A percentile compares a stretch with the other conserved stretches of the same genome.
Evolutionary conservation across 2,113 vertebrate species (phyloP).

Genomic region (Labeo catla): DNA sequence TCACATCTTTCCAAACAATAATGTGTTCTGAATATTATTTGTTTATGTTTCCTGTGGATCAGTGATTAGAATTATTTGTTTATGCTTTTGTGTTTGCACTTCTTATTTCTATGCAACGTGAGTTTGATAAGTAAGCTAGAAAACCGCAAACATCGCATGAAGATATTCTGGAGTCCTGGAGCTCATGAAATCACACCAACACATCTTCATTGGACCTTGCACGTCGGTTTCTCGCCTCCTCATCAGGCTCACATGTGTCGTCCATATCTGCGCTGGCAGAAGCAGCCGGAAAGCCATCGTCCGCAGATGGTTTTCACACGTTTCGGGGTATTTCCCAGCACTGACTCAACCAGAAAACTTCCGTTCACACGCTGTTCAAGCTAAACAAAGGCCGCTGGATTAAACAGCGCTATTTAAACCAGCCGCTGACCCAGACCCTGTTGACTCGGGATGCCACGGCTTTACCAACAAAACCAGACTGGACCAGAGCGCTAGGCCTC

Average conservation of each 20-base stretch:
- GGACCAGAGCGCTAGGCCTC: neutral
- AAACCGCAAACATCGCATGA: neutral
- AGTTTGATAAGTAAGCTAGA: neutral
- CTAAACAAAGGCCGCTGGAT: constrained; percentile 38
- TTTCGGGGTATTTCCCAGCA: constrained; percentile 24
- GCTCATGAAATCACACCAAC: neutral
- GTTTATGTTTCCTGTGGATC: neutral
- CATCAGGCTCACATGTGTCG: neutral
- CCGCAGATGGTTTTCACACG: neutral
- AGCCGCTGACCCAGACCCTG: constrained; percentile 41
- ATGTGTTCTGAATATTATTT: too few relatives aligned
- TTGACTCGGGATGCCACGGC: constrained; percentile 40
- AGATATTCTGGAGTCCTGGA: neutral
- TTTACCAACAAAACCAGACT: constrained; percentile 41
- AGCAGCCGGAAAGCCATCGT: neutral
- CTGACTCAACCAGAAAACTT: constrained; percentile 37
- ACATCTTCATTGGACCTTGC: neutral
- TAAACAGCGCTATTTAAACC: neutral
- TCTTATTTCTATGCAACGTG: neutral
- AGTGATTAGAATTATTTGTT: neutral
- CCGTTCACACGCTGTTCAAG: constrained; percentile 43
- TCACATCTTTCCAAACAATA: too few relatives aligned
- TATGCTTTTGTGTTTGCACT: neutral
- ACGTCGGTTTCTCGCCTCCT: neutral
- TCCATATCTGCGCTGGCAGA: neutral